phyloP scores from a whole-genome alignment of 2,888 invertebrate species.

The Apamea sordens region DNA sequence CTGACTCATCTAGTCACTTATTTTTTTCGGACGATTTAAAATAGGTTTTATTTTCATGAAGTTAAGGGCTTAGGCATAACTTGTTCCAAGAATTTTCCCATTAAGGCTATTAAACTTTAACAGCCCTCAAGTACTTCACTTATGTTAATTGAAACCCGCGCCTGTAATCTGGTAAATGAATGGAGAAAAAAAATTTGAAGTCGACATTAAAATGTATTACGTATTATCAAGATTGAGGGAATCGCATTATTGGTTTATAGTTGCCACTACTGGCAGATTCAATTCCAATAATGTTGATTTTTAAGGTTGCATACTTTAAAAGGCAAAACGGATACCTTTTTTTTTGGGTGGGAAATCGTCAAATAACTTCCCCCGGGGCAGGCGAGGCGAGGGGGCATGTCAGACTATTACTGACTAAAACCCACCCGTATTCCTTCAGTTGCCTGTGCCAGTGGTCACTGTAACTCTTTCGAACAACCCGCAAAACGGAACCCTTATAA shows the following conservation, averaged over 20 bases:
- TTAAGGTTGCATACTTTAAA: too few species aligned
- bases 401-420: too few species aligned
- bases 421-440: too few species aligned
- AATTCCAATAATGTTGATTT: neutral
- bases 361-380: too few species aligned
- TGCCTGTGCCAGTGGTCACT: too few species aligned
- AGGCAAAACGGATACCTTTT: too few species aligned
- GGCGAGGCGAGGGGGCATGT: too few species aligned
- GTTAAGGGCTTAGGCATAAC: conserved; percentile 30
- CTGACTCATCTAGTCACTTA: conserved; percentile 10
- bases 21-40: conserved; percentile 49
- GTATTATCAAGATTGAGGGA: neutral
- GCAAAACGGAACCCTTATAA: too few species aligned
- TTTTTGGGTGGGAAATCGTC: too few species aligned
- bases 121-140: conserved; percentile 48
- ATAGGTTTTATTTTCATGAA: conserved; percentile 39
- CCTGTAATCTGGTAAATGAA: conserved; percentile 44
- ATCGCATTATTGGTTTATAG: neutral
- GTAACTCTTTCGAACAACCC: too few species aligned
- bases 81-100: conserved; percentile 56
- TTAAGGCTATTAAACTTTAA: conserved; percentile 54
- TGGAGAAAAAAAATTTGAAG: conserved; percentile 20
- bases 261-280: neutral
- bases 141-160: conserved; percentile 57
- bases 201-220: neutral